phyloP scores from a whole-genome alignment of 2,888 invertebrate species.

The Heliconius aoede region DNA sequence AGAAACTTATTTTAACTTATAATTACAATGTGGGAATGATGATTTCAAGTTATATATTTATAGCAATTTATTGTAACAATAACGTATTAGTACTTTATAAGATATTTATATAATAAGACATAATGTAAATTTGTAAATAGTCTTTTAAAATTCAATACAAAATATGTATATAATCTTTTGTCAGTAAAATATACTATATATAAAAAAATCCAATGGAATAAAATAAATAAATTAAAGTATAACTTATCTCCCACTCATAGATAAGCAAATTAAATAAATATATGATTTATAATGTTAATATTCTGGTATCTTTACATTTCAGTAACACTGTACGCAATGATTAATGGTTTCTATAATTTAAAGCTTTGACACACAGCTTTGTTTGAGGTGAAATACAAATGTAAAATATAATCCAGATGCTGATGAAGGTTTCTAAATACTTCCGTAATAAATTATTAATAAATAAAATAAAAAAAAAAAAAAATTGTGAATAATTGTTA shows the following conservation, averaged over 20 bases:
- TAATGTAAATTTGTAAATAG: too few relatives aligned
- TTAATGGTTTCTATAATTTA: slow-evolving; percentile 15
- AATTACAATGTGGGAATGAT: background rate
- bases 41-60: background rate
- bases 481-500: background rate
- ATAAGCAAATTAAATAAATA: slow-evolving; percentile 12
- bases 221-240: too few relatives aligned
- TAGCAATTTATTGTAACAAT: too few relatives aligned
- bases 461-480: too few relatives aligned
- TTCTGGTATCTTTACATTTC: background rate
- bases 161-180: too few relatives aligned
- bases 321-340: slow-evolving; percentile 8
- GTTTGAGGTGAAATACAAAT: background rate
- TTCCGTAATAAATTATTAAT: background rate
- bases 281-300: slow-evolving; percentile 12
- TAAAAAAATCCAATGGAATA: too few relatives aligned
- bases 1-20: background rate
- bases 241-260: background rate
- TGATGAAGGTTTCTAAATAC: background rate
- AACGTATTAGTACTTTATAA: too few relatives aligned
- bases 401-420: background rate
- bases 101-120: too few relatives aligned
- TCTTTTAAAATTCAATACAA: too few relatives aligned
- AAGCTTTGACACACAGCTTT: background rate
- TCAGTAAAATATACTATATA: too few relatives aligned